A percentile compares a stretch with the other conserved stretches of the same genome.
phyloP scores from a whole-genome alignment of 2,888 invertebrate genomes.

The Antheraea assamensis region DNA sequence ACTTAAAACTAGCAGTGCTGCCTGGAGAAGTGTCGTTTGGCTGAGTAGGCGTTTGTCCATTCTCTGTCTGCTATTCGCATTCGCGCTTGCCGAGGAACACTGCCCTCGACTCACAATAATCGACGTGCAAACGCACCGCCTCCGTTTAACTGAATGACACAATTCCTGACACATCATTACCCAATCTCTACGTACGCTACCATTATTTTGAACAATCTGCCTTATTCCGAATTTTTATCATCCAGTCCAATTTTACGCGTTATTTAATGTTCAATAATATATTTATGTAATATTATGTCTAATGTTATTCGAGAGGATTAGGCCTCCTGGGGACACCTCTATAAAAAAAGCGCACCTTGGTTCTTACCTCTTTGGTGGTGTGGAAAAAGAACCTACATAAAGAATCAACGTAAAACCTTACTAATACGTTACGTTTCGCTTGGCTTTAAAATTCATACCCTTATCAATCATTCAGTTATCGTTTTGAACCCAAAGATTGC shows the following conservation, averaged over 20 bases:
- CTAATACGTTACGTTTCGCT: not conserved
- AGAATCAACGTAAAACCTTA: not conserved
- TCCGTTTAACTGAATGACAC: constrained; percentile 74
- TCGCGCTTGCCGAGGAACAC: constrained; percentile 53
- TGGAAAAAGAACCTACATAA: constrained; percentile 67
- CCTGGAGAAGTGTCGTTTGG: constrained; percentile 33
- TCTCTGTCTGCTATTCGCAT: constrained; percentile 54
- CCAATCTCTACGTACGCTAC: constrained; percentile 65
- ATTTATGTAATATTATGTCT: not conserved
- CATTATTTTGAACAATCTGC: constrained; percentile 50
- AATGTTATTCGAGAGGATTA: constrained; percentile 64
- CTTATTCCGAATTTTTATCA: constrained; percentile 37
- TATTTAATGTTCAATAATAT: not conserved
- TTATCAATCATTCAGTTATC: not conserved
- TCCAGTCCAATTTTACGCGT: constrained; percentile 19
- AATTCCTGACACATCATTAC: constrained; percentile 73
- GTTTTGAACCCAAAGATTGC: not conserved
- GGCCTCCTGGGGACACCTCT: constrained; percentile 80
- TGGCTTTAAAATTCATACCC: not conserved
- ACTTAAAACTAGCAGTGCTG: not conserved
- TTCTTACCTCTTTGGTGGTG: constrained; percentile 79
- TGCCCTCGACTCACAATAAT: constrained; percentile 66
- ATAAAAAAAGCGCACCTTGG: constrained; percentile 77
- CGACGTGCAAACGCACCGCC: constrained; percentile 71
- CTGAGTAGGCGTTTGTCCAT: constrained; percentile 59